Percentiles rank a stretch among this genome's conserved stretches.
phyloP scores from a whole-genome alignment of 2,797 vertebrate species.

The Acanthurus tractus region DNA sequence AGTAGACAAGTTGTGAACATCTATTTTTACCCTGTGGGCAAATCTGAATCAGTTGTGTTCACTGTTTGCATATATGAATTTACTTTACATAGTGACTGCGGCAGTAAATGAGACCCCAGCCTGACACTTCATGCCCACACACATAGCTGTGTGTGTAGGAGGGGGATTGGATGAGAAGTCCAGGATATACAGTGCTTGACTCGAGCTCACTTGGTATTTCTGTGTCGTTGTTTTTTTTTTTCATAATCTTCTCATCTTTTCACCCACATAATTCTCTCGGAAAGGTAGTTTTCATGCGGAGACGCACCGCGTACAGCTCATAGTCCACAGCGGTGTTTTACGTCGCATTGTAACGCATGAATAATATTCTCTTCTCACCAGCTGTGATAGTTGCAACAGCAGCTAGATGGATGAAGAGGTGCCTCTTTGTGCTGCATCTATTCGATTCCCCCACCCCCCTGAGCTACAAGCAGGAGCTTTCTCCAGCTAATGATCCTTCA shows the following conservation, averaged over 20 bases:
- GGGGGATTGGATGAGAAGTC: slow-evolving; percentile 72
- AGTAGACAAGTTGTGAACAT: slow-evolving; percentile 30
- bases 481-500: slow-evolving; percentile 79
- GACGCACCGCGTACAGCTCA: slow-evolving; percentile 19
- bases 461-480: slow-evolving; percentile 65
- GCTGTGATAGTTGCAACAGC: slow-evolving; percentile 52
- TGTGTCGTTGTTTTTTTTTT: slow-evolving; percentile 45
- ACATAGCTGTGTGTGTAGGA: slow-evolving; percentile 69
- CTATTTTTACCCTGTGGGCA: slow-evolving; percentile 55
- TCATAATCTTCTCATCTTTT: no score
- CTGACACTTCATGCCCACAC: slow-evolving; percentile 75
- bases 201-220: slow-evolving; percentile 60
- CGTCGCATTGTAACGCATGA: slow-evolving; percentile 46
- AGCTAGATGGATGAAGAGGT: slow-evolving; percentile 66
- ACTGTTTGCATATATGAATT: slow-evolving; percentile 69
- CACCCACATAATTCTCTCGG: slow-evolving; percentile 53
- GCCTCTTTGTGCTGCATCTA: slow-evolving; percentile 51
- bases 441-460: slow-evolving; percentile 54
- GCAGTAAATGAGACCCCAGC: slow-evolving; percentile 73
- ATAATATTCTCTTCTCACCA: slow-evolving; percentile 43
- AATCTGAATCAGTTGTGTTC: slow-evolving; percentile 57
- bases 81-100: slow-evolving; percentile 69
- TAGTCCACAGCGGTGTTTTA: slow-evolving; percentile 29
- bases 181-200: slow-evolving; percentile 63
- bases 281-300: slow-evolving; percentile 41